Base-by-base conservation (phyloP, 2,888 invertebrate species). In the Clostera curtula region DNA sequence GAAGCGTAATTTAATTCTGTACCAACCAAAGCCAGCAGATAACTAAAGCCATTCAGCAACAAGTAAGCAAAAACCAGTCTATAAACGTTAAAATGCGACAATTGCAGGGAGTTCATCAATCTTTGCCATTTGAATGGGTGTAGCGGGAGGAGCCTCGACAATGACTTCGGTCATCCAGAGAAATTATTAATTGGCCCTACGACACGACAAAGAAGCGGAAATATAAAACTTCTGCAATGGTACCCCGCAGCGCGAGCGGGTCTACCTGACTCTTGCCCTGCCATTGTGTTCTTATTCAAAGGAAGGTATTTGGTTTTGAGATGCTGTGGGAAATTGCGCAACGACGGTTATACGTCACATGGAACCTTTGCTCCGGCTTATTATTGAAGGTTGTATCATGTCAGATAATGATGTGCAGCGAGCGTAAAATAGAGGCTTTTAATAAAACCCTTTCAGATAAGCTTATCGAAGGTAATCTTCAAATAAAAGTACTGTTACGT, bases 191-290 rank as follows among this genome's bases (percentile, higher is more conserved):
- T 82, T 80, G 80, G 70, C 62, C 62, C 61, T 58, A 64, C 61
- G 56, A 57, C 54, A 59, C 52, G 59, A 83, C 82, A 83, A 83
- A 80, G 82, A 79, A 82, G 71, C 83, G 83, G 83, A 83, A 79
- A 83, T 82, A 83, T 82, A 83, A 82, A 82, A 82, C 77, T 80
- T 72, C 67, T 71, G 63, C 66, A 52, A 62, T 56, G 70, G 63
- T 67, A 69, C 76, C 82, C 83, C 71, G 73, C 67, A 41, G 80
- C 41, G 79, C 40, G 67, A 73, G 62, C 67, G 69, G 71, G 70
- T 73, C 64, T 83, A 83, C 83, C 83, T 83, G 83, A 83, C 82
- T 82, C 80, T 80, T 82, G 82, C 70, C 80, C 82, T 63, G 47
- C 70, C 60, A 73, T 83, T 83, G 80, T 82, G 55, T 56, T 56